Base-by-base conservation (phyloP, 37 sponge, comb jelly and placozoan species). In the Agelas oroides region DNA sequence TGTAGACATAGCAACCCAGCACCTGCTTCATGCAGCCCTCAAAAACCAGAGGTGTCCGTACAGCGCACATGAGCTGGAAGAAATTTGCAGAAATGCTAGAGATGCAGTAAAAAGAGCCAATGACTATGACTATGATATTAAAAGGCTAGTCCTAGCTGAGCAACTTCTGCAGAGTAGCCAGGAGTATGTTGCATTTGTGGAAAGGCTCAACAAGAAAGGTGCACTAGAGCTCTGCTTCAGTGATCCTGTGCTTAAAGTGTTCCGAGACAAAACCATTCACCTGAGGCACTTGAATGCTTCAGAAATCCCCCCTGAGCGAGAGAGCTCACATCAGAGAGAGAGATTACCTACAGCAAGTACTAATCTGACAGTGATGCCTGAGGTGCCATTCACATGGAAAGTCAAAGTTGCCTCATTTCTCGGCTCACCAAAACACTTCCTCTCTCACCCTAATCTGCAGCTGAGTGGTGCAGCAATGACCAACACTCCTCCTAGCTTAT, bases 1-100 rank as follows among this genome's bases (percentile, higher is more conserved):
- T 40, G 19, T 66, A 55, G 86, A 85, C 57, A 28, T 85, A 12
- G 78, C 77, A 6, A 59, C 69, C 2, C 86, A 85, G 56, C 46
- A 78, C 16, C 57, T 75, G 56, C 27, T 85, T 20, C 76, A 36
- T 13, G 59, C 70, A 34, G 56, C 68, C 19, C 17, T 85, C 14
- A 73, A 62, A 63, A 27, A 60, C 14, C 18, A 25, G 5, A 25
- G 17, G 18, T 31, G 34, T 71, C n/a, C 59, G 1, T 71, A 82
- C 73, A 61, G 15, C n/a, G 27, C 15, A 30, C 40, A 77, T 15
- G 78, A 77, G 41, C 65, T 77, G 1, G 23, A 38, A 39, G 25
- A 31, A 18, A 5, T 85, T 5, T 77, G 86, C 31, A 14, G 3
- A 56, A 5, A 18, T n/a, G 18, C 25, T 62, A 37, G 66, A 68